These are phyloP conservation scores for Andrena cerasifolii DNA, from an alignment of 1,140 invertebrate genomes.

Conservation along the genomic window DNA sequence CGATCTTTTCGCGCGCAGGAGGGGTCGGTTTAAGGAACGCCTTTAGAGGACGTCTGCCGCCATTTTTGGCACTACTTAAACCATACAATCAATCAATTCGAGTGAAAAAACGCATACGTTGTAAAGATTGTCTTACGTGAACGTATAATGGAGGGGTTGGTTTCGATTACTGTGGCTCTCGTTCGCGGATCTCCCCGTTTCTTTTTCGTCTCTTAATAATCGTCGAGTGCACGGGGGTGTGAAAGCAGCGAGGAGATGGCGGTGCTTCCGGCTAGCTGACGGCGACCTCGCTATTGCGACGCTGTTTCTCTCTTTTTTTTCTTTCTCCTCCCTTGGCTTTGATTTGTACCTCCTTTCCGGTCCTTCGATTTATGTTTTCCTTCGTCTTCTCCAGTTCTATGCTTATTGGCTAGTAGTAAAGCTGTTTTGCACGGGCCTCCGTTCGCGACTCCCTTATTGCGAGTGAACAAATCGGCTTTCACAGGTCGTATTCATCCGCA, in stretches of 20 bases:
- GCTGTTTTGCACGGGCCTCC: constrained; percentile 46
- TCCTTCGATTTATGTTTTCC: constrained; percentile 7
- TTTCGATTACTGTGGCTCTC: constrained; percentile 17
- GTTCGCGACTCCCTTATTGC: constrained; percentile 40
- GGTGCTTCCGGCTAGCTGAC: constrained; percentile 66
- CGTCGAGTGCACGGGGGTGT: constrained; percentile 28
- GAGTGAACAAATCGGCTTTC: neutral
- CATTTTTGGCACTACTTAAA: constrained; percentile 13
- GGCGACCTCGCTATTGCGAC: constrained; percentile 15
- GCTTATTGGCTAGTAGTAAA: constrained; percentile 70
- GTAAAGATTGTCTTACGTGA: constrained; percentile 44
- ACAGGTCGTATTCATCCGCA: no score
- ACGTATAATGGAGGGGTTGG: constrained; percentile 24
- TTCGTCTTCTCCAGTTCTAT: constrained; percentile 30
- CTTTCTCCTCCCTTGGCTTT: neutral
- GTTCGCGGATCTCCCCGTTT: neutral
- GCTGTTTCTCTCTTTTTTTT: neutral
- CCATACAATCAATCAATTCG: constrained; percentile 13
- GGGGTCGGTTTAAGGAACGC: neutral
- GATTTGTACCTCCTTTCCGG: constrained; percentile 6
- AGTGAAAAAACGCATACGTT: constrained; percentile 12
- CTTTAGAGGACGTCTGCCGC: neutral
- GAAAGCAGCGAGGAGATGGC: constrained; percentile 41
- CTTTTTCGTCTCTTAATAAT: constrained; percentile 12
- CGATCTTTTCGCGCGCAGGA: neutral